Conservation (phyloP, 1,140 invertebrate species). For the Drosophila persimilis region DNA sequence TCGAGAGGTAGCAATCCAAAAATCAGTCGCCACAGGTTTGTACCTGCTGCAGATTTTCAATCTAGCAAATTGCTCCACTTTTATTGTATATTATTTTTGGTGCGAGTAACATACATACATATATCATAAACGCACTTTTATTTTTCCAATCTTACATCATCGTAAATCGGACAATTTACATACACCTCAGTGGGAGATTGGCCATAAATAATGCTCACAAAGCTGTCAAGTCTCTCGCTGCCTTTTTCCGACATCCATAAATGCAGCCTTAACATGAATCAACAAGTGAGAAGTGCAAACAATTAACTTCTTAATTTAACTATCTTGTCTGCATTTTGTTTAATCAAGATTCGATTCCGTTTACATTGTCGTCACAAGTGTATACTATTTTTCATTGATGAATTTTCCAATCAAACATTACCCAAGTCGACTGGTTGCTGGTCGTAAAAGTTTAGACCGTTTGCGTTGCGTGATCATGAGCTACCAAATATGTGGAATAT, state of each 20-base stretch:
- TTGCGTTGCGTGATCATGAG: slow-evolving; percentile 47
- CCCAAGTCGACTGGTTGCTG: slow-evolving; percentile 3
- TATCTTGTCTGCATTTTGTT: slow-evolving; percentile 1
- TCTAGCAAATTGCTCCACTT: slow-evolving; percentile 29
- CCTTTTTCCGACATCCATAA: not conserved
- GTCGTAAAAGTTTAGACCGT: slow-evolving; percentile 48
- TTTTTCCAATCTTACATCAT: slow-evolving; percentile 9
- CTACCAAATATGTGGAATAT: slow-evolving; percentile 44
- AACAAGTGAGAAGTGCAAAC: not conserved
- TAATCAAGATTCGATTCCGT: slow-evolving; percentile 7
- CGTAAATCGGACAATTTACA: slow-evolving; percentile 9
- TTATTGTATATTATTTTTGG: not conserved
- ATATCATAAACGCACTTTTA: slow-evolving; percentile 23
- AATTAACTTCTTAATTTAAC: not conserved
- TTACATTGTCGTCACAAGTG: not conserved
- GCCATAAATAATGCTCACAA: slow-evolving; percentile 2
- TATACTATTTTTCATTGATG: slow-evolving; percentile 10
- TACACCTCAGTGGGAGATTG: not conserved
- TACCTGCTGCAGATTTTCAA: slow-evolving; percentile 3
- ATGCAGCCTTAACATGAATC: slow-evolving; percentile 4
- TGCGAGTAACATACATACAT: slow-evolving; percentile 1
- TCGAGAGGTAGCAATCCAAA: not conserved
- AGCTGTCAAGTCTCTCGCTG: not conserved
- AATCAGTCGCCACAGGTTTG: slow-evolving; percentile 17
- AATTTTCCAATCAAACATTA: slow-evolving; percentile 17